These are phyloP conservation scores for Agriopis leucophaearia DNA, from an alignment of 2,888 invertebrate genomes.

Conservation along the genomic window DNA sequence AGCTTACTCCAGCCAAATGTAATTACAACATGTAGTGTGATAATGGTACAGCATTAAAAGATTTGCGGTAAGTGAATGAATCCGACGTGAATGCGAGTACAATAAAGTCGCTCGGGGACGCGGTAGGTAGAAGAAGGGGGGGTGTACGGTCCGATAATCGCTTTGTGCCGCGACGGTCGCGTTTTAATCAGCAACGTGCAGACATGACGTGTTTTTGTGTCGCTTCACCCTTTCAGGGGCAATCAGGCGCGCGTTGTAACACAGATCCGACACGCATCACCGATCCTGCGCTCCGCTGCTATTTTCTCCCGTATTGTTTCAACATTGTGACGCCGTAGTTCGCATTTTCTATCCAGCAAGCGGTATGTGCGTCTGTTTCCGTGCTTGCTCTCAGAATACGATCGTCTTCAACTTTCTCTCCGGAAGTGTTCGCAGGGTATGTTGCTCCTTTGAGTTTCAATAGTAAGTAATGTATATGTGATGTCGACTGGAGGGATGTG, in stretches of 20 bases:
- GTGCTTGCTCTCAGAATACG: neutral
- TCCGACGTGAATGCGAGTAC: constrained; percentile 50
- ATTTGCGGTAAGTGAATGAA: constrained; percentile 52
- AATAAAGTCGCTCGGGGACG: constrained; percentile 13
- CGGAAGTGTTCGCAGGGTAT: neutral
- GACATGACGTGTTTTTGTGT: constrained; percentile 66
- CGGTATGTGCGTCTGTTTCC: neutral
- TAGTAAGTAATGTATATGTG: constrained; percentile 16
- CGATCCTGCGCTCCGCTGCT: constrained; percentile 52
- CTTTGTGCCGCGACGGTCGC: constrained; percentile 72
- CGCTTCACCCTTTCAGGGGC: constrained; percentile 74
- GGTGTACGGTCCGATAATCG: constrained; percentile 77
- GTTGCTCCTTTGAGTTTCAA: neutral
- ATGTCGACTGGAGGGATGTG: constrained; percentile 51
- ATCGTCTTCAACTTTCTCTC: neutral
- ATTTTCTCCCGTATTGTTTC: constrained; percentile 56
- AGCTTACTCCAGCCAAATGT: neutral
- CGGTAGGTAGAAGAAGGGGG: constrained; percentile 63
- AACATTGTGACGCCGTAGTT: constrained; percentile 36
- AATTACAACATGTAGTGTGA: neutral
- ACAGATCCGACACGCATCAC: constrained; percentile 69
- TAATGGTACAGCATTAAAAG: constrained; percentile 50
- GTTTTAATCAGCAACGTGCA: constrained; percentile 78
- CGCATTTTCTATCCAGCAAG: constrained; percentile 39
- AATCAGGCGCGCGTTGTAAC: constrained; percentile 77